These are phyloP conservation scores for Clytia hemisphaerica DNA, from an alignment of 30 jellyfish, hydroid and myxozoan genomes.

Conservation along the genomic window DNA sequence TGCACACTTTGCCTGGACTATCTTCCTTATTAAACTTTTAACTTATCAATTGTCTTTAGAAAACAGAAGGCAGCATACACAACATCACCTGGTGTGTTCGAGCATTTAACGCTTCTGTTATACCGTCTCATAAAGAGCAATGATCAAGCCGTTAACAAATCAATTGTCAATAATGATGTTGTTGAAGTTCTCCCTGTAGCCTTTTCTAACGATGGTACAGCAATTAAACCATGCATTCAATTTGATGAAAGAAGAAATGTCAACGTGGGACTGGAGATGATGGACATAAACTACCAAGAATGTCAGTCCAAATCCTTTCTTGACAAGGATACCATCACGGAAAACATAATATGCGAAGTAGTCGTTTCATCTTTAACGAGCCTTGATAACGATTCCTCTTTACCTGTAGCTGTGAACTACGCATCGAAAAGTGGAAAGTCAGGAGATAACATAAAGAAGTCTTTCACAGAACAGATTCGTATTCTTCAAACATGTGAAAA, in stretches of 20 bases:
- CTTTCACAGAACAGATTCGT: constrained; percentile 1
- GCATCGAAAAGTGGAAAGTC: constrained; percentile 17
- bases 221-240: constrained; percentile 22
- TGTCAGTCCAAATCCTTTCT: not conserved
- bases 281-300: not conserved
- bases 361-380: not conserved
- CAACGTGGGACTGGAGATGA: constrained; percentile 8
- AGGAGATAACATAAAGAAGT: constrained; percentile 20
- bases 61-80: constrained; percentile 21
- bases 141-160: not conserved
- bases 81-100: constrained; percentile 7
- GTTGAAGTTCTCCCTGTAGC: constrained; percentile 3
- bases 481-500: constrained; percentile 8
- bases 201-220: constrained; percentile 21
- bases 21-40: too few species aligned
- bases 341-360: constrained; percentile 13
- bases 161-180: not conserved
- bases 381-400: constrained; percentile 8
- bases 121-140: not conserved
- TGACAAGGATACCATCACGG: not conserved
- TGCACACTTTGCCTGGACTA: too few species aligned
- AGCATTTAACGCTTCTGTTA: constrained; percentile 5
- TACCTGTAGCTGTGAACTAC: constrained; percentile 10
- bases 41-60: too few species aligned
- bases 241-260: constrained; percentile 28